Conservation (phyloP, 2,888 invertebrate species). For the Trachelus tabidus region DNA sequence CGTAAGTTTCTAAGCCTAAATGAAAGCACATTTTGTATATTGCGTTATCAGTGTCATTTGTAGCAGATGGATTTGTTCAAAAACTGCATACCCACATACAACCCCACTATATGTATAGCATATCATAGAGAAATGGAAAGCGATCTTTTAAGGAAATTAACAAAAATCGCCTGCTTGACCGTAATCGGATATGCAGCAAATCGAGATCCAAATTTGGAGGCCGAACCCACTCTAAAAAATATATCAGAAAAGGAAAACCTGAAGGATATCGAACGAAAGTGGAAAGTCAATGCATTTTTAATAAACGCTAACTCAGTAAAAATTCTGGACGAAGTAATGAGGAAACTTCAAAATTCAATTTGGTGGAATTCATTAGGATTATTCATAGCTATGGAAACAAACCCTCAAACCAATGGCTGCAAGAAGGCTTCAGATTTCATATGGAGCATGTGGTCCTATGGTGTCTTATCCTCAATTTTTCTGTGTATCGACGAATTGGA, state of each 20-base stretch:
- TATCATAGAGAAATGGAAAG: background rate
- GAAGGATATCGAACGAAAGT: background rate
- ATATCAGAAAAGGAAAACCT: background rate
- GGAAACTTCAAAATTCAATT: background rate
- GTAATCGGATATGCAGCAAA: background rate
- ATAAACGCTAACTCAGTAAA: background rate
- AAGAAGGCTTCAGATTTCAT: background rate
- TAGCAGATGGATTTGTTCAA: background rate
- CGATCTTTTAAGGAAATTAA: background rate
- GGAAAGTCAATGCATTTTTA: background rate
- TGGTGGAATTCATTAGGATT: background rate
- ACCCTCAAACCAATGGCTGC: background rate
- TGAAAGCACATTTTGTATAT: background rate
- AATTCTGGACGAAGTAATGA: background rate
- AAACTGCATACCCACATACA: background rate
- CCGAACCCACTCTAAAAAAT: background rate
- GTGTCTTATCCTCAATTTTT: background rate
- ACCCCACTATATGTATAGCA: background rate
- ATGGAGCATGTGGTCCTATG: background rate
- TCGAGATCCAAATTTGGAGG: background rate
- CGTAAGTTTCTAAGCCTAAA: background rate
- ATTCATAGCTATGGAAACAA: background rate
- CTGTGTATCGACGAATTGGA: background rate
- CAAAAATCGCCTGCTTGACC: background rate
- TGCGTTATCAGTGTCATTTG: background rate